Evolutionary conservation across 2,888 invertebrate species (phyloP).

Genomic region (Lissocephala sabroskyi): DNA sequence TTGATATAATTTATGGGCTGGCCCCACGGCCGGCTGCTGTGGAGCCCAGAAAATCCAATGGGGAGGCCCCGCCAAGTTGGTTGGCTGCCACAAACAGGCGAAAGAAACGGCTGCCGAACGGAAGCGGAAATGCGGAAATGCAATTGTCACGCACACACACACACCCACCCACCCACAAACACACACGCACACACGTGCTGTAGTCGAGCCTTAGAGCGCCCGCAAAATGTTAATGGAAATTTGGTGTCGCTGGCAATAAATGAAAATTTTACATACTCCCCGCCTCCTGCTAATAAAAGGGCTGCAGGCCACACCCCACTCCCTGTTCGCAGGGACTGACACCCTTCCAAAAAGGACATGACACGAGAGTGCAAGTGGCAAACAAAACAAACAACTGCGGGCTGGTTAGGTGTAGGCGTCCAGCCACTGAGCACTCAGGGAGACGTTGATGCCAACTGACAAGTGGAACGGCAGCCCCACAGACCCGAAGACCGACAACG

Average conservation of each 20-base stretch:
- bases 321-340: no score
- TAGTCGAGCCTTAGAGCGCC: slow-evolving; percentile 6
- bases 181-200: background rate
- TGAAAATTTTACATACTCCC: slow-evolving; percentile 22
- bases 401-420: no score
- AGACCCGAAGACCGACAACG: no score
- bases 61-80: background rate
- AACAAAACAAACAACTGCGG: background rate
- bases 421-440: no score
- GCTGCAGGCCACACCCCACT: no score
- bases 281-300: slow-evolving; percentile 40
- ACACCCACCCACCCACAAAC: slow-evolving; percentile 7
- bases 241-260: slow-evolving; percentile 33
- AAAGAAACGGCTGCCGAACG: background rate
- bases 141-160: slow-evolving; percentile 32
- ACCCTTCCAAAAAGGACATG: no score
- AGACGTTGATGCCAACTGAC: slow-evolving; percentile 22
- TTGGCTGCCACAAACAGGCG: background rate
- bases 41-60: background rate
- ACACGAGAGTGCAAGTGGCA: no score
- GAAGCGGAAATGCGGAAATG: slow-evolving; percentile 40
- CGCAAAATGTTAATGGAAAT: slow-evolving; percentile 46
- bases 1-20: slow-evolving; percentile 37
- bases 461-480: slow-evolving; percentile 13
- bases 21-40: background rate